Base-by-base conservation (phyloP, 2,113 vertebrate species). In the Brachypodius melanocephalos region DNA sequence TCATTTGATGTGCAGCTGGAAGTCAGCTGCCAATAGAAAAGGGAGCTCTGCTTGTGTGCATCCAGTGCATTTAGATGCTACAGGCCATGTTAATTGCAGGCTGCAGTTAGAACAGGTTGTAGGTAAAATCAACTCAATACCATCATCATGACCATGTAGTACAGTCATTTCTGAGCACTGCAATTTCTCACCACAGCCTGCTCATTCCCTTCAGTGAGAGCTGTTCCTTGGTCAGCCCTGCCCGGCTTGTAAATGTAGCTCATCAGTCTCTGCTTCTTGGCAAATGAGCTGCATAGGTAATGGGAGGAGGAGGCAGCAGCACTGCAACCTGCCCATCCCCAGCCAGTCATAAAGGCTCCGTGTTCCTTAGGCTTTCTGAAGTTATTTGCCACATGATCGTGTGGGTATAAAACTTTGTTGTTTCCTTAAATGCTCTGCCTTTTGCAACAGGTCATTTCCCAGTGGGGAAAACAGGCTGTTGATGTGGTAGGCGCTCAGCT, bases 201-300 rank as follows among this genome's bases (percentile, higher is more conserved):
- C 16, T 45, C 69, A 58, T 90, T 92, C 68, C 31, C 9, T 34
- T 54, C 75, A 51, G 61, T 45, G 76, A 73, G 79, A 80, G 80
- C 74, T 86, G 46, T 71, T 90, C 43, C 48, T 78, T 68, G 69
- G 21, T 71, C 69, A 81, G 74, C 93, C 84, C 84, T 91, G 80
- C 93, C 91, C 87, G 77, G 88, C 75, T 85, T 43, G 59, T 62
- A 83, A 85, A 90, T 72, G 88, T 26, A 90, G 67, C 84, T 95
- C 81, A 32, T 78, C 89, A 79, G 76, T 90, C 77, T 92, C 84
- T 87, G 55, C 83, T n/a, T 54, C 83, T 88, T 81, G 68, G 91
- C 77, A 78, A 95, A 92, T 65, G 54, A 93, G 49, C 63, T 91
- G 66, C 0, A 6, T 88, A 85, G 81, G 78, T 85, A 68, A 61